These are phyloP conservation scores for Sprattus sprattus DNA, from an alignment of 2,113 vertebrate species.

Conservation along the genomic window DNA sequence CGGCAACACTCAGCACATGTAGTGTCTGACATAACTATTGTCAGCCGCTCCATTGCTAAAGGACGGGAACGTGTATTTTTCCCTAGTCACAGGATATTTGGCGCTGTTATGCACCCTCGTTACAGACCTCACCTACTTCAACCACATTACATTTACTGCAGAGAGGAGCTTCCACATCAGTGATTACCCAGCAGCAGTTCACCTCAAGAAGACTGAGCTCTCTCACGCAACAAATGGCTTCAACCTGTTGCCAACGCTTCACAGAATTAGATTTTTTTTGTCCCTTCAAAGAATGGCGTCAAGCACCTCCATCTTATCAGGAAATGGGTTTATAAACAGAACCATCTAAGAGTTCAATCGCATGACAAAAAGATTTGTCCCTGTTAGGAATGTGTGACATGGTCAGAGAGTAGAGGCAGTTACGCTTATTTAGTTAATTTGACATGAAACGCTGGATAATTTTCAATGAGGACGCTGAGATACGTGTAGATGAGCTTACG, in stretches of 20 bases:
- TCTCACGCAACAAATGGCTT: slow-evolving; percentile 34
- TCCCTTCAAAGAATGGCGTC: background rate
- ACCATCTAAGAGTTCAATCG: background rate
- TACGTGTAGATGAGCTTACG: background rate
- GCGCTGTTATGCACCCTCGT: slow-evolving; percentile 42
- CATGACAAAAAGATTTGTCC: background rate
- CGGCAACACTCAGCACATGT: background rate
- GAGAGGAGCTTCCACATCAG: slow-evolving; percentile 47
- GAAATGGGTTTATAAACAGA: background rate
- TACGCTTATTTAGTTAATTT: background rate
- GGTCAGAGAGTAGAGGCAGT: background rate
- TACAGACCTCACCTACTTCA: slow-evolving; percentile 42
- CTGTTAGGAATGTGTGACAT: background rate
- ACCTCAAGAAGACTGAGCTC: background rate
- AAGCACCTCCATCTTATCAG: background rate
- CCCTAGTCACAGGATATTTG: slow-evolving; percentile 53
- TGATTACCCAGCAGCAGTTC: background rate
- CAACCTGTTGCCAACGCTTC: slow-evolving; percentile 41
- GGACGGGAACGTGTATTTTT: slow-evolving; percentile 51
- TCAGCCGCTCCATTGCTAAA: background rate
- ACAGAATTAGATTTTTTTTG: background rate
- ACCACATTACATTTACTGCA: slow-evolving; percentile 48
- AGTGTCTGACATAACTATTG: slow-evolving; percentile 33
- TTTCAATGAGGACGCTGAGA: background rate
- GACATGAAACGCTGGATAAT: background rate